A percentile compares a stretch with the other conserved stretches of the same genome.
These are phyloP conservation scores for Orthonychiurus folsomi DNA, from an alignment of 2,888 invertebrate genomes.

Conservation along the genomic window DNA sequence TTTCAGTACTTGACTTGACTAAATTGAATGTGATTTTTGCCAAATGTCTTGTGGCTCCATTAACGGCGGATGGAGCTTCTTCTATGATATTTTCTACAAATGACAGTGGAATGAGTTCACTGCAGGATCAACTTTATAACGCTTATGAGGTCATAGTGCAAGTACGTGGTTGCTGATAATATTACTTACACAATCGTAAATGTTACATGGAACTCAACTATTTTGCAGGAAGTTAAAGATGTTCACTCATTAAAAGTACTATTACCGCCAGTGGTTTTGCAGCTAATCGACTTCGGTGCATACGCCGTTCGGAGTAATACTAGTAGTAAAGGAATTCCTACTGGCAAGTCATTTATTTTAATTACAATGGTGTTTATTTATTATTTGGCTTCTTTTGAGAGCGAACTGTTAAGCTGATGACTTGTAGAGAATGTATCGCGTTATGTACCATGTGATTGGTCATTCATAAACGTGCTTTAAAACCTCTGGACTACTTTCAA, in stretches of 20 bases:
- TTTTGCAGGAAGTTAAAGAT: conserved; percentile 27
- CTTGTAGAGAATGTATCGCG: too few species aligned
- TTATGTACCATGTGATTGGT: too few species aligned
- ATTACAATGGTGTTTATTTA: too few species aligned
- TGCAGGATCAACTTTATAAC: conserved; percentile 55
- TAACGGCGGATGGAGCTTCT: conserved; percentile 68
- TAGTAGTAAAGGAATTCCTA: conserved; percentile 33
- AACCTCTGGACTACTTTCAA: too few species aligned
- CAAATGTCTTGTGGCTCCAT: conserved; percentile 68
- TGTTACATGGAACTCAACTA: not conserved
- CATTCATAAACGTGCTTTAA: too few species aligned
- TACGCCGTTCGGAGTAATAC: conserved; percentile 33
- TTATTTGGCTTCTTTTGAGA: too few species aligned
- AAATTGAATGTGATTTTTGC: conserved; percentile 68
- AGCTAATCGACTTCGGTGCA: conserved; percentile 37
- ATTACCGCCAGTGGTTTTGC: conserved; percentile 34
- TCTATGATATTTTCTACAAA: conserved; percentile 70
- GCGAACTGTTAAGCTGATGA: too few species aligned
- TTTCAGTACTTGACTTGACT: conserved; percentile 63
- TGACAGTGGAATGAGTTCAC: conserved; percentile 68
- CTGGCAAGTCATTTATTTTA: too few species aligned
- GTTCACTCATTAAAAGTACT: conserved; percentile 25
- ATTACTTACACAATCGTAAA: not conserved
- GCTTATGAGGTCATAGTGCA: conserved; percentile 36
- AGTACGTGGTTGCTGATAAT: conserved; percentile 13